A percentile compares a stretch with the other conserved stretches of the same genome.
Evolutionary conservation across 2,113 vertebrate genomes (phyloP).

Genomic region (Ibidorhyncha struthersii): DNA sequence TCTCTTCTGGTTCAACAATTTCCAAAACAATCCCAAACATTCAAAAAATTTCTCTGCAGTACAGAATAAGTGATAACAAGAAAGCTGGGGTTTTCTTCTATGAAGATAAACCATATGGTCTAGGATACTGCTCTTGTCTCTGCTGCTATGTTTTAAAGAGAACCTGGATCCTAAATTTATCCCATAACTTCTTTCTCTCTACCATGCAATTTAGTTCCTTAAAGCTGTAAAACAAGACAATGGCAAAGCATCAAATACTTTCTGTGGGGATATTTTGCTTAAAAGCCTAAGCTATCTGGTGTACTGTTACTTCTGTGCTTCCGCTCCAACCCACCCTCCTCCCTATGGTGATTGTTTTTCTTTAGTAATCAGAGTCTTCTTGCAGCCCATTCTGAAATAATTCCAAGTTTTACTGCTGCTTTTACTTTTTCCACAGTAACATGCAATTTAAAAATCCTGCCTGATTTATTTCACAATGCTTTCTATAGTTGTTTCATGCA

Average conservation of each 20-base stretch:
- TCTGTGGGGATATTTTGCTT: neutral
- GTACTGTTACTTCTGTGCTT: neutral
- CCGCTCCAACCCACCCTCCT: neutral
- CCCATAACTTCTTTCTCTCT: neutral
- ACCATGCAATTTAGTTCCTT: neutral
- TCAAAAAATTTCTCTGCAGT: neutral
- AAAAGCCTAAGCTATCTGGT: neutral
- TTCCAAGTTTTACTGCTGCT: slow-evolving; percentile 26
- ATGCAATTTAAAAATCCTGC: slow-evolving; percentile 24
- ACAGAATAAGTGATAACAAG: neutral
- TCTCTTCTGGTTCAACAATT: neutral
- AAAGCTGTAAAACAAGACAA: neutral
- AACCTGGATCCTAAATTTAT: neutral
- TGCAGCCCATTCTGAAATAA: slow-evolving; percentile 14
- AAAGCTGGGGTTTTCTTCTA: neutral
- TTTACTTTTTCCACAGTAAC: slow-evolving; percentile 35
- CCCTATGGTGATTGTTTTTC: neutral
- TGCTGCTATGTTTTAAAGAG: neutral
- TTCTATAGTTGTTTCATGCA: neutral
- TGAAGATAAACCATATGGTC: neutral
- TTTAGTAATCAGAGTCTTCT: slow-evolving; percentile 41
- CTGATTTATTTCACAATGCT: neutral
- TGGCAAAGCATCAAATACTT: neutral
- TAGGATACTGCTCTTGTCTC: neutral
- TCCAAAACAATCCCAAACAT: neutral